Percentiles rank a stretch among this genome's conserved stretches.
These are phyloP conservation scores for Taeniopygia guttata DNA, from an alignment of 2,797 vertebrate species.

Conservation along the genomic window DNA sequence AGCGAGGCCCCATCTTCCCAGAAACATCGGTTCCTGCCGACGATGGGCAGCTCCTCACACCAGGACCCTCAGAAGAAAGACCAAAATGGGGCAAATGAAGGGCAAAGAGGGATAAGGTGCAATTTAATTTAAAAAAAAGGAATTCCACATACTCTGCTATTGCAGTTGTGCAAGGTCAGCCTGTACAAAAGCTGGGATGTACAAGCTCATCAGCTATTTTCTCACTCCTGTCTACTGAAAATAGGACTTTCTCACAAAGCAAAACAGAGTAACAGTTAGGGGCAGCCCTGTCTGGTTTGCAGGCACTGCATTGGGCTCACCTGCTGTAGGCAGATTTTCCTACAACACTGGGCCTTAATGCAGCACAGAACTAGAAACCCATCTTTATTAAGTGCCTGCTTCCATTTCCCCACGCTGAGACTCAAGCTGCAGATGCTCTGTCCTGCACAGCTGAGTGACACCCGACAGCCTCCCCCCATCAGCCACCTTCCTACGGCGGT, in stretches of 20 bases:
- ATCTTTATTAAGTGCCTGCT: neutral
- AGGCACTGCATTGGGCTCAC: fast-evolving
- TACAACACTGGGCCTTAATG: neutral
- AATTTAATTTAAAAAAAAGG: neutral
- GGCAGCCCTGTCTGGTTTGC: neutral
- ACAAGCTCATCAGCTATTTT: neutral
- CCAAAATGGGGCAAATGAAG: neutral
- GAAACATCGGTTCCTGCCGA: neutral
- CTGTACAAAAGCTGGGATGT: neutral
- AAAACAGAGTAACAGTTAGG: neutral
- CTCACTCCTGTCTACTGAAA: neutral
- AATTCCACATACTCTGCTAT: neutral
- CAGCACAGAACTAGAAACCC: fast-evolving
- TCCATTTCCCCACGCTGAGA: neutral
- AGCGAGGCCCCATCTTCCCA: neutral
- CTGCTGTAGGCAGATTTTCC: neutral
- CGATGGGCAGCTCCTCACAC: neutral
- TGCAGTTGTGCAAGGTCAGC: neutral
- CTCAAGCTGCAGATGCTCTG: neutral
- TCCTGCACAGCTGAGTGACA: neutral
- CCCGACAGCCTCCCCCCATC: neutral
- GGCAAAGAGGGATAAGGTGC: neutral
- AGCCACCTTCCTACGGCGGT: fast-evolving
- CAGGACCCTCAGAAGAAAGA: neutral
- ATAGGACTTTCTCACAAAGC: neutral